Base-by-base conservation (phyloP, 2,888 invertebrate species). In the Microchrysa polita region DNA sequence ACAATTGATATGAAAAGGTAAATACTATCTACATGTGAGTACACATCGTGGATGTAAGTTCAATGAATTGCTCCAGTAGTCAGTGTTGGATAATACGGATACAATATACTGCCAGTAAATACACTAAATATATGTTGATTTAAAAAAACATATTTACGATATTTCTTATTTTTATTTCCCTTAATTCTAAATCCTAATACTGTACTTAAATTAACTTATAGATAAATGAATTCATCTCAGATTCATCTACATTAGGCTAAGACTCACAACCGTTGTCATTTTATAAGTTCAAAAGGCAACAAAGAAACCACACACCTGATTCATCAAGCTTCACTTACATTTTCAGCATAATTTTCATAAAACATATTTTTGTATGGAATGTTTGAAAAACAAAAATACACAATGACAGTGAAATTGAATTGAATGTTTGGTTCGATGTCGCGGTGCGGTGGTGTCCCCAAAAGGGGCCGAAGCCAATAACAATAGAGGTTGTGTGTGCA, bases 401-500 rank as follows among this genome's bases (percentile, higher is more conserved):
- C 69, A 69, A 69, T 69, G 69, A 57, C 57, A 69, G 69, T 69
- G 69, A 55, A 55, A 65, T 65, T 65, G 65, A 48, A 34, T 48
- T 23, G n/a, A n/a, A n/a, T n/a, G n/a, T n/a, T n/a, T n/a, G n/a
- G n/a, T n/a, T n/a, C n/a, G n/a, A n/a, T n/a, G n/a, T n/a, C n/a
- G n/a, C n/a, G n/a, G 20, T 22, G n/a, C 52, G 67, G 53, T 14
- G 16, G 55, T 69, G 69, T 69, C 69, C 69, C 69, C 69, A 69
- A 69, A 69, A 57, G 57, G 69, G n/a, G n/a, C n/a, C n/a, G n/a
- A n/a, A n/a, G 69, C 69, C 69, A 69, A 69, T 69, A 69, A 69
- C 57, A 69, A 22, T 34, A 55, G 65, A 65, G 65, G n/a, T 44
- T 48, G 48, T 44, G 48, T 34, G n/a, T n/a, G n/a, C n/a, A n/a